Base-by-base conservation (phyloP, 2,797 vertebrate genomes). In the Rhynchonycteris naso region DNA sequence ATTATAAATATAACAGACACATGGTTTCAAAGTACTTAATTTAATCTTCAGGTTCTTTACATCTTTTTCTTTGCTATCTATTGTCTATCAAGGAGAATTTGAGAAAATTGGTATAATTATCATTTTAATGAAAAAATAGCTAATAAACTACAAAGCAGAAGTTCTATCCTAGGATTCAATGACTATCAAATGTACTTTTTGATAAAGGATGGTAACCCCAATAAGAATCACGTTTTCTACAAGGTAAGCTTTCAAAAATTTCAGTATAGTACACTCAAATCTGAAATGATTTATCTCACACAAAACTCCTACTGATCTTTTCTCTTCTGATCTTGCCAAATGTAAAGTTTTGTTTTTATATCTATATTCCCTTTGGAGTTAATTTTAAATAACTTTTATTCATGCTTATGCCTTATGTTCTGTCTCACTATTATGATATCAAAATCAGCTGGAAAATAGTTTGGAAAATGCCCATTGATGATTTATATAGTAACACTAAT, bases 261-360 rank as follows among this genome's bases (percentile, higher is more conserved):
- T 90, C 13, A 10, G 26, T 90, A 88, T 84, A 56, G 24, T 38
- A 50, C 71, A 63, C 72, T 95, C 14, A 38, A 72, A 79, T 93
- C 87, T 93, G 88, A 92, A 96, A 33, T 84, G 92, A 84, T 63
- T 59, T 83, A 43, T 82, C 72, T 88, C 43, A 86, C 63, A 66
- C 83, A 88, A 38, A 78, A 63, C 63, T 56, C 19, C 92, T 88
- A 76, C 69, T 79, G 91, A 91, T 78, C 47, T 43, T 82, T 5
- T 93, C 35, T 90, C 50, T 82, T 92, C 90, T 88, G 90, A 96
- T 95, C 79, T 88, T 90, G 59, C 63, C 81, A 88, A 91, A 94
- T 26, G 1, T 52, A 95, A 93, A 43, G 52, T 68, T 94, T 96
- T 96, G 74, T 91, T 96, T 87, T 88, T 80, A 95, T 93, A 74